Percentiles rank a stretch among this genome's conserved stretches.
Evolutionary conservation across 2,888 invertebrate genomes (phyloP).

Genomic region (Drosophila lutescens): DNA sequence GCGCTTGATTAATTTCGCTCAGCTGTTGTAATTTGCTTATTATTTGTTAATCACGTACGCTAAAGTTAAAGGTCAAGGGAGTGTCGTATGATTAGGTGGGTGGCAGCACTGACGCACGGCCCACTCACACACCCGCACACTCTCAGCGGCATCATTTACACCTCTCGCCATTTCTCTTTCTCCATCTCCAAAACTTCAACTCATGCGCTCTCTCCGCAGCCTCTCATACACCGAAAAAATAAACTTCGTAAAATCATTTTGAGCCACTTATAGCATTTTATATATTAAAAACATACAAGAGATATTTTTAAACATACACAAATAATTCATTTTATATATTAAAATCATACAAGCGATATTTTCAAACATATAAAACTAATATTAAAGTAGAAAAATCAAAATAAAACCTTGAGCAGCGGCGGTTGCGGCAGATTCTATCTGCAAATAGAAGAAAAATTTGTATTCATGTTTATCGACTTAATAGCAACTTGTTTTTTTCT

Average conservation of each 20-base stretch:
- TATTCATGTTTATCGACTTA: too few relatives aligned
- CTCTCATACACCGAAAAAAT: neutral
- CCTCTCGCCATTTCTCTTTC: slow-evolving; percentile 22
- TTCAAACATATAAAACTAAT: too few relatives aligned
- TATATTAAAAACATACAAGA: too few relatives aligned
- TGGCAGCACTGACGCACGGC: slow-evolving; percentile 57
- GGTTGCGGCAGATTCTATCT: too few relatives aligned
- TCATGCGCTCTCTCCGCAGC: slow-evolving; percentile 25
- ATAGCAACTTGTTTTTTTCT: neutral
- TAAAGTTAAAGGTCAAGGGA: slow-evolving; percentile 67
- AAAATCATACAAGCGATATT: too few relatives aligned
- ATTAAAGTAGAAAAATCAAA: too few relatives aligned
- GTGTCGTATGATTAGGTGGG: slow-evolving; percentile 56
- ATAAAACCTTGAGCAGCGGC: too few relatives aligned
- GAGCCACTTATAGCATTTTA: neutral
- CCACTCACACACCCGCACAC: slow-evolving; percentile 8
- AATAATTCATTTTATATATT: too few relatives aligned
- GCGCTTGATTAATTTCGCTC: slow-evolving; percentile 31
- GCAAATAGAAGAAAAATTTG: too few relatives aligned
- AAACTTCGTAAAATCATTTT: neutral
- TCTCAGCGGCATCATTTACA: slow-evolving; percentile 12
- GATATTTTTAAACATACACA: too few relatives aligned
- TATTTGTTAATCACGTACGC: slow-evolving; percentile 67
- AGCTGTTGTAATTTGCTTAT: slow-evolving; percentile 56
- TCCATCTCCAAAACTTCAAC: slow-evolving; percentile 8